These are phyloP conservation scores for Abrostola triplasia DNA, from an alignment of 2,888 invertebrate species.

Conservation along the genomic window DNA sequence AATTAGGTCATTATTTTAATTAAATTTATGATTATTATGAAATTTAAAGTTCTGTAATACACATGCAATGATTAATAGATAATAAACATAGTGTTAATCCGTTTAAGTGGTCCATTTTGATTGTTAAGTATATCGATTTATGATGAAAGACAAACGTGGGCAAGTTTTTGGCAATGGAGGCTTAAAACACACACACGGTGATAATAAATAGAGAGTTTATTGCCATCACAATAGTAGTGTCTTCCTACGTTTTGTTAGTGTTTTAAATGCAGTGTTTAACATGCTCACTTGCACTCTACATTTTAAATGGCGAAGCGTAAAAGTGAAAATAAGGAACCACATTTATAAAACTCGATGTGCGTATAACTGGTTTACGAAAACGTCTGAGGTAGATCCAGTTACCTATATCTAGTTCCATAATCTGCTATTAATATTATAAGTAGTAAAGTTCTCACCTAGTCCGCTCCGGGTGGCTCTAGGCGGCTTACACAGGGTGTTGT, in stretches of 20 bases:
- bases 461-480: constrained; percentile 24
- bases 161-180: too few species aligned
- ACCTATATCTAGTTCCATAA: background rate
- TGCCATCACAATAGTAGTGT: too few species aligned
- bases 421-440: constrained; percentile 11
- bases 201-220: too few species aligned
- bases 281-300: too few species aligned
- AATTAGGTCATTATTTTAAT: background rate
- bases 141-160: too few species aligned
- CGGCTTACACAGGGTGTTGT: constrained; percentile 32
- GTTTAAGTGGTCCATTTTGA: background rate
- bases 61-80: background rate
- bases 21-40: background rate
- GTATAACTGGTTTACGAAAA: background rate
- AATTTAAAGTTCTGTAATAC: background rate
- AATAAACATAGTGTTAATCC: background rate
- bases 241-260: too few species aligned
- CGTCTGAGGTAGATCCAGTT: background rate
- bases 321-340: background rate
- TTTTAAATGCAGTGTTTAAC: too few species aligned
- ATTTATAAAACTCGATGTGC: too few species aligned
- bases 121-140: background rate
- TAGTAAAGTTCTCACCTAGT: constrained; percentile 41
- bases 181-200: too few species aligned
- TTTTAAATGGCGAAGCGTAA: too few species aligned